Evolutionary conservation across 2,797 vertebrate genomes (phyloP), one percentile per base, ranked within the genome.

Genomic region (Gastrophryne carolinensis): DNA sequence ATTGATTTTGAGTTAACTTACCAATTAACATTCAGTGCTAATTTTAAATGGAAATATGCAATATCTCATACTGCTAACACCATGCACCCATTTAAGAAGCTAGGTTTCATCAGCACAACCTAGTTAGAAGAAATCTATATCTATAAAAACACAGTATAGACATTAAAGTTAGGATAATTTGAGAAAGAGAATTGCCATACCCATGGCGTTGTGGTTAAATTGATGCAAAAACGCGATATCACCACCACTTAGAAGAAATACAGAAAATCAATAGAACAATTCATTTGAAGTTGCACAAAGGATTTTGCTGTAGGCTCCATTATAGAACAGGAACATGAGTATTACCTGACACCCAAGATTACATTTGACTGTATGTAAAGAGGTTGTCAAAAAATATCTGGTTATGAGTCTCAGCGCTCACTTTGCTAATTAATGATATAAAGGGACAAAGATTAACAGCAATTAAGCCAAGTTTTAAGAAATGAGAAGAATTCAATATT

Each of bases 1-100:
- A 75, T 68, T 69, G 73, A 75, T 75, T 75, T 37, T 61, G 21
- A 13, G 41, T 69, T 61, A 61, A 15, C 17, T n/a, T n/a, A 12
- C 24, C 30, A 52, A 68, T 75, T 75, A 75, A 23, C 54, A 75
- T 62, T 10, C 65, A 61, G 24, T 69, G 57, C 29, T 75, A 44
- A 75, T 75, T n/a, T n/a, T 75, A 75, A 69, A 52, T 41, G 34
- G 30, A 39, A 44, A 41, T 63, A 11, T n/a, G 34, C 50, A 53
- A 26, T 32, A 49, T 11, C 1, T 21, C 6, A 32, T 24, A 66
- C 7, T 5, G 27, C 23, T 13, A 9, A 17, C 26, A 29, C 27
- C 62, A 8, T 2, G 6, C 15, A n/a, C 15, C 17, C 6, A 41
- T 41, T 7, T 1, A 41, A 41, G 13, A 41, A 4, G 35, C 12